phyloP scores from a whole-genome alignment of 1,140 invertebrate genomes.

The Oryctes rhinoceros region DNA sequence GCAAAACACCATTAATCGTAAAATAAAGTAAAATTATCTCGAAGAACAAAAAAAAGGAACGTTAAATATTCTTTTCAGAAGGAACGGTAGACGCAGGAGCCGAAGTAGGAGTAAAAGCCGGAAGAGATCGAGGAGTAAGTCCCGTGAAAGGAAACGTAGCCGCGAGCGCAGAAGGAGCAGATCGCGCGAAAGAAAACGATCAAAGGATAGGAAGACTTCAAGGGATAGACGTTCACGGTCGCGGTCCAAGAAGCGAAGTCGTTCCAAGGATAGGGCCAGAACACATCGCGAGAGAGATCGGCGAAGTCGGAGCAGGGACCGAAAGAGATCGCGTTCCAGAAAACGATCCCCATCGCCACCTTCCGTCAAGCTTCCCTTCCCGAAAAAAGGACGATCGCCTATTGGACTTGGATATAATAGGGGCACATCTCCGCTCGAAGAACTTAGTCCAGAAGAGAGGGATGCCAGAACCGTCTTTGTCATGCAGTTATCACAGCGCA shows the following conservation, averaged over 20 bases:
- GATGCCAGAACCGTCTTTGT: conserved; percentile 99
- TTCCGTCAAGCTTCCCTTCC: conserved; percentile 51
- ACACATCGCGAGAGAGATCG: conserved; percentile 46
- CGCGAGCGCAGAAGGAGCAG: conserved; percentile 60
- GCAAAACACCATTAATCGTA: too few relatives aligned
- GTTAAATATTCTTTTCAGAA: not conserved
- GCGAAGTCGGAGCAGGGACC: conserved; percentile 55
- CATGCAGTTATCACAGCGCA: conserved; percentile 94
- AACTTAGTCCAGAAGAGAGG: conserved; percentile 96
- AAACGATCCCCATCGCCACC: conserved; percentile 55
- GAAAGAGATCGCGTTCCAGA: conserved; percentile 56
- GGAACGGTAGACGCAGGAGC: conserved; percentile 48
- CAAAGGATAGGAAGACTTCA: conserved; percentile 63
- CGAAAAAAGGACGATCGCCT: conserved; percentile 51
- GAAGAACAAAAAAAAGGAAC: not conserved
- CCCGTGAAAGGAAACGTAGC: conserved; percentile 48
- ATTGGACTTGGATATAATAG: conserved; percentile 52
- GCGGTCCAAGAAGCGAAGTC: conserved; percentile 57
- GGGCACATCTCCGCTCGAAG: conserved; percentile 65
- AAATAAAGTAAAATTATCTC: not conserved
- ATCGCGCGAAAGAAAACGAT: conserved; percentile 54
- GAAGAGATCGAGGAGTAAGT: conserved; percentile 55
- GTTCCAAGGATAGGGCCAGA: conserved; percentile 54
- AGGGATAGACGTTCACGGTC: conserved; percentile 41
- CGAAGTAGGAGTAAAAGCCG: conserved; percentile 60